These are phyloP conservation scores for Odontophorus gujanensis DNA, from an alignment of 2,113 vertebrate genomes.

Conservation along the genomic window DNA sequence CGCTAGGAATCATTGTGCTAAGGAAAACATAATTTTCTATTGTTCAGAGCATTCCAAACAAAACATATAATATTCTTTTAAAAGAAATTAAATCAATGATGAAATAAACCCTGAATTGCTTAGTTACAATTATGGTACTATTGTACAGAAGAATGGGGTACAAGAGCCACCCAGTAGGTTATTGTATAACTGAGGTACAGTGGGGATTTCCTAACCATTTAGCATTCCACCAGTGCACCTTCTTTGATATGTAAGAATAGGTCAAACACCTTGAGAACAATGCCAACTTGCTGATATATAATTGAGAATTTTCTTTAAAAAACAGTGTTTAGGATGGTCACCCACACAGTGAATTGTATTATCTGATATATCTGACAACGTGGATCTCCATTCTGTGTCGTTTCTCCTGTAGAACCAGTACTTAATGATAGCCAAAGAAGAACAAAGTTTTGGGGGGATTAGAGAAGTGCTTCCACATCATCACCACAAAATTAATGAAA, in stretches of 20 bases:
- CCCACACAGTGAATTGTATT: neutral
- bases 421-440: neutral
- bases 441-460: neutral
- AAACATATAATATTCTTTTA: neutral
- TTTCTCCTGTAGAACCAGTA: neutral
- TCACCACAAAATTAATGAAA: neutral
- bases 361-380: neutral
- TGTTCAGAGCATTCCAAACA: neutral
- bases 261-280: neutral
- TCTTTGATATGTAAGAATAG: neutral
- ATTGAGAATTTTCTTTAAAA: neutral
- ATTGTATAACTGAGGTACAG: neutral
- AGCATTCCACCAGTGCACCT: neutral
- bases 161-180: neutral
- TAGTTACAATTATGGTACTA: neutral
- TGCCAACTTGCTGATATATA: neutral
- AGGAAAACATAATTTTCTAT: neutral
- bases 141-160: neutral
- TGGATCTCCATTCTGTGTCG: neutral
- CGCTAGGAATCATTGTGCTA: neutral
- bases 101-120: conserved; percentile 17
- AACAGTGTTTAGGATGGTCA: neutral
- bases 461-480: neutral
- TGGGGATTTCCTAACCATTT: neutral
- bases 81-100: neutral